Base-by-base conservation (phyloP, 2,797 vertebrate species). In the Prionace glauca region DNA sequence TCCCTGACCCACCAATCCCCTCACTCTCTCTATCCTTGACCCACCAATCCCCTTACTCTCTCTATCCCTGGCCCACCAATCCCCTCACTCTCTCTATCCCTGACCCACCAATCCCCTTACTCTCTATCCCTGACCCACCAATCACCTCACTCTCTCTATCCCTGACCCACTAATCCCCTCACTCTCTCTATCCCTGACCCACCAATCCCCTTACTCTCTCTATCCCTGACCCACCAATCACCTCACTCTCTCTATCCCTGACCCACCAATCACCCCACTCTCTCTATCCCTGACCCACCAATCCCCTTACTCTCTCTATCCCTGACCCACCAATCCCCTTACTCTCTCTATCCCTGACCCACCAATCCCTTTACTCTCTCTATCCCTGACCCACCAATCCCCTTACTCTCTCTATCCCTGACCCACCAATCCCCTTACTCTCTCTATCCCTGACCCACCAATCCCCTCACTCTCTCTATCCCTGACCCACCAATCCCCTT, bases 41-140 rank as follows among this genome's bases (percentile, higher is more conserved):
- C 45, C 12, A 12, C 1, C 0, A 95, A 10, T 14, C 50, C 5
- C 0, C 2, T n/a, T 50, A 0, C 0, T 1, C 10, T 0, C 22
- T 3, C 87, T 0, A 20, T 88, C 69, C 56, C 18, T 7, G 96
- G n/a, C 29, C 67, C 74, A 12, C 29, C 26, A 3, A 79, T n/a
- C 74, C 12, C 41, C 91, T 32, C 91, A 26, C 90, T 60, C 91
- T 1, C 0, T 1, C 10, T 36, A n/a, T 26, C 77, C 3, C 32
- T n/a, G 3, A 79, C 16, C 67, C 87, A 29, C 0, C 20, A 1
- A n/a, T 81, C 8, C 0, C 20, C 32, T 60, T 24, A 32, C 14
- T 69, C 95, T 95, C 10, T 32, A 71, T 90, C 60, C 8, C 79
- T 0, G 45, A 90, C 11, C 67, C 67, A 18, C 67, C 77, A 4